Evolutionary conservation across 2,888 invertebrate genomes (phyloP).

Genomic region (Plebejus anna): DNA sequence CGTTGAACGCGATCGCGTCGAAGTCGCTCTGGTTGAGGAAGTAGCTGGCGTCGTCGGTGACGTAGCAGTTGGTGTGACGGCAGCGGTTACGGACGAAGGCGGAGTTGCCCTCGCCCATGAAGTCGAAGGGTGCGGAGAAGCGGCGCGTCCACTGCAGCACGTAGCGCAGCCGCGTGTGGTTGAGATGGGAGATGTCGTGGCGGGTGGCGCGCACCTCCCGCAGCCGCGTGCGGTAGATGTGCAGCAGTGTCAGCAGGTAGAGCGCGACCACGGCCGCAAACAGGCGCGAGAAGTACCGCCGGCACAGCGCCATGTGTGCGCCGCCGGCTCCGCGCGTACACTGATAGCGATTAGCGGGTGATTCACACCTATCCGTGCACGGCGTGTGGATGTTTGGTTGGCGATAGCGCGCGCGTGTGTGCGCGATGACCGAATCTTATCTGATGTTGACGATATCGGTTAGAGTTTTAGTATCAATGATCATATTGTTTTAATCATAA

Average conservation of each 20-base stretch:
- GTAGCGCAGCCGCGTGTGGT: conserved; percentile 33
- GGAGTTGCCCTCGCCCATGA: conserved; percentile 37
- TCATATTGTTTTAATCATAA: background rate
- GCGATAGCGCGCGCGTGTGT: background rate
- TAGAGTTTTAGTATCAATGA: background rate
- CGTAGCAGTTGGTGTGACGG: conserved; percentile 40
- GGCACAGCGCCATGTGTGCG: conserved; percentile 11
- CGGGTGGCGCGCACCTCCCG: background rate
- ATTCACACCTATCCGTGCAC: background rate
- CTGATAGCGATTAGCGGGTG: background rate
- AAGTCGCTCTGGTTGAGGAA: conserved; percentile 35
- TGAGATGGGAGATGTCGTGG: conserved; percentile 16
- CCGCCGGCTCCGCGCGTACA: background rate
- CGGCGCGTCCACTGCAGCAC: conserved; percentile 39
- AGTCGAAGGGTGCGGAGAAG: conserved; percentile 38
- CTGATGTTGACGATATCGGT: background rate
- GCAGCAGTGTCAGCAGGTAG: conserved; percentile 2
- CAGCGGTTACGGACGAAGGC: conserved; percentile 40
- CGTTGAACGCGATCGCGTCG: conserved; percentile 40
- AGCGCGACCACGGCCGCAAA: background rate
- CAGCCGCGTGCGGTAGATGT: conserved; percentile 9
- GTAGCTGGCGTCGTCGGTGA: conserved; percentile 38
- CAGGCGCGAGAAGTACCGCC: background rate
- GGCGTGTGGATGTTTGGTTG: background rate
- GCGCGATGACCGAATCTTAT: conserved; percentile 1